Evolutionary conservation across 2,113 vertebrate genomes (phyloP).

Genomic region (Vidua chalybeata): DNA sequence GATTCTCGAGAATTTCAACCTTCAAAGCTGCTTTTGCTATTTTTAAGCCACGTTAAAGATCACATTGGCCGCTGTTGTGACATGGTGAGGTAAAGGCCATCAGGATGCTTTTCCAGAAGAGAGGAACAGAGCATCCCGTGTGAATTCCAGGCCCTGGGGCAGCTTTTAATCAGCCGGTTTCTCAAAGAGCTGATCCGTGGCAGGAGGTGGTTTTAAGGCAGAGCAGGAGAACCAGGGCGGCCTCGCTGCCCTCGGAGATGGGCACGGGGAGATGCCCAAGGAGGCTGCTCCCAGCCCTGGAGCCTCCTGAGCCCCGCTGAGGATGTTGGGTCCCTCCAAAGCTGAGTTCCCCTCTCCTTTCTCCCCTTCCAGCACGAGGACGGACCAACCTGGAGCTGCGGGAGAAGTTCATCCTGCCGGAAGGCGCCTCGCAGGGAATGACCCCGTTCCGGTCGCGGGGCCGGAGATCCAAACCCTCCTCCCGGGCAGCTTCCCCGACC

Average conservation of each 20-base stretch:
- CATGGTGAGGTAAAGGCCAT: no score
- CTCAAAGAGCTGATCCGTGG: not conserved
- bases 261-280: not conserved
- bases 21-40: not conserved
- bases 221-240: not conserved
- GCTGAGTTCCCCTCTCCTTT: not conserved
- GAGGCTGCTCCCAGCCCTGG: not conserved
- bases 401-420: conserved; percentile 97
- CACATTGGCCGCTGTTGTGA: not conserved
- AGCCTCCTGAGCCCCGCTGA: not conserved
- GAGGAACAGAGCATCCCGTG: not conserved
- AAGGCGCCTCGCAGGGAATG: conserved; percentile 91
- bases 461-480: conserved; percentile 93
- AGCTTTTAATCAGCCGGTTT: not conserved
- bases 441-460: conserved; percentile 93
- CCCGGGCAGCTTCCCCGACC: conserved; percentile 91
- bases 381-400: conserved; percentile 96
- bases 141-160: not conserved
- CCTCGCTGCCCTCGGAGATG: not conserved
- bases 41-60: not conserved
- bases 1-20: not conserved
- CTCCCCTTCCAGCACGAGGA: conserved; percentile 83
- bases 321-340: rapidly evolving
- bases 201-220: not conserved
- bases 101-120: not conserved